Percentiles rank a stretch among this genome's conserved stretches.
Evolutionary conservation across 2,113 vertebrate genomes (phyloP).

Genomic region (Neopipo cinnamomea): DNA sequence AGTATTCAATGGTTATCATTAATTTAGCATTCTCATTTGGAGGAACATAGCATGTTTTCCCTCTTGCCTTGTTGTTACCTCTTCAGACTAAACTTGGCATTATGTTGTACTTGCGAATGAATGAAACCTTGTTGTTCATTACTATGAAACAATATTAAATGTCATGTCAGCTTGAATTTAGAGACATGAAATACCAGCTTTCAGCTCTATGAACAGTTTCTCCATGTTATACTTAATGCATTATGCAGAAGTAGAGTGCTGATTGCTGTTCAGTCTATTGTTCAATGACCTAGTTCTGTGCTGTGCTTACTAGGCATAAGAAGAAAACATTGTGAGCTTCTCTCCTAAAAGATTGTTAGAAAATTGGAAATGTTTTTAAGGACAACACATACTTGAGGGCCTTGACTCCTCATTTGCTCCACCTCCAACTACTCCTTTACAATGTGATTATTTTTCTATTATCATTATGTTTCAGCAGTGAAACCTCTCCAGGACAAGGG

Average conservation of each 20-base stretch:
- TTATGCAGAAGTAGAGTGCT: slow-evolving; percentile 93
- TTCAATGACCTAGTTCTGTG: slow-evolving; percentile 95
- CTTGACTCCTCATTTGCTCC: slow-evolving; percentile 49
- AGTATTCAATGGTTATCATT: slow-evolving; percentile 82
- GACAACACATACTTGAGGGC: slow-evolving; percentile 56
- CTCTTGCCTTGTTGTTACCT: slow-evolving; percentile 84
- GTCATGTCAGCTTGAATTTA: slow-evolving; percentile 96
- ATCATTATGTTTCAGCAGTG: slow-evolving; percentile 63
- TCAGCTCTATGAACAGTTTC: slow-evolving; percentile 84
- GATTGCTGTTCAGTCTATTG: slow-evolving; percentile 90
- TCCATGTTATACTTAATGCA: slow-evolving; percentile 96
- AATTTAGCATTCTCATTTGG: slow-evolving; percentile 83
- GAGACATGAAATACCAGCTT: slow-evolving; percentile 93
- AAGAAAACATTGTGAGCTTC: slow-evolving; percentile 54
- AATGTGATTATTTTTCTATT: slow-evolving; percentile 59
- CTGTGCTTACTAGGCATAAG: slow-evolving; percentile 78
- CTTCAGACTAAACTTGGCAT: slow-evolving; percentile 89
- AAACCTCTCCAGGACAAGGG: slow-evolving; percentile 52
- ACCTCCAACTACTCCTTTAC: slow-evolving; percentile 47
- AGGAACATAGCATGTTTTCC: slow-evolving; percentile 80
- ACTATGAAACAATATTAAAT: slow-evolving; percentile 94
- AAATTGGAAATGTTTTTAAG: slow-evolving; percentile 67
- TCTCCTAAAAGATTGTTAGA: slow-evolving; percentile 54
- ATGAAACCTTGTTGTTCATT: slow-evolving; percentile 92
- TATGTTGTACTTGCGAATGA: slow-evolving; percentile 90